phyloP scores from a whole-genome alignment of 2,113 vertebrate species.

The Cinclus cinclus region DNA sequence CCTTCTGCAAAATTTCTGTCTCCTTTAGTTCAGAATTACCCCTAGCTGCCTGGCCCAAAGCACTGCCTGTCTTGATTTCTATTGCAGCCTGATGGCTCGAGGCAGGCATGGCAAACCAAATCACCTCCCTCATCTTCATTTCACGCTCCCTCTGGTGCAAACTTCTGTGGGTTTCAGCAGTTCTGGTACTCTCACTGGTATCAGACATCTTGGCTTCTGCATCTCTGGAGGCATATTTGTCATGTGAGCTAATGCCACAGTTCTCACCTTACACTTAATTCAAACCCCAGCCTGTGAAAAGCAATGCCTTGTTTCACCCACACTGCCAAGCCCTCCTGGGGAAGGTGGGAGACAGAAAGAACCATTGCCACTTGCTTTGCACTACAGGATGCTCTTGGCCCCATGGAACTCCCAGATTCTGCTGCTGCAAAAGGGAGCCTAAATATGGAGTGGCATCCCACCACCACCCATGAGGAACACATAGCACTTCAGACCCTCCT shows the following conservation, averaged over 20 bases:
- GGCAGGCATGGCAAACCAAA: neutral
- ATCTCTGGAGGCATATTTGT: neutral
- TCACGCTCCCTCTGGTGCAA: rapidly evolving
- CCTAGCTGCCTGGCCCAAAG: neutral
- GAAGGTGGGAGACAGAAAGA: neutral
- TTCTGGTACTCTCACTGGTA: neutral
- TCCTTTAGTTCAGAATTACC: neutral
- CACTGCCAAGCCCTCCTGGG: neutral
- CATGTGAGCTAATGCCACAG: rapidly evolving
- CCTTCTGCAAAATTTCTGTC: neutral
- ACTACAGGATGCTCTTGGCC: neutral
- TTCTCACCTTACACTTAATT: neutral
- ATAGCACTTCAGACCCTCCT: neutral
- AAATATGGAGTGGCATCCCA: neutral
- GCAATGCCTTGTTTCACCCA: neutral
- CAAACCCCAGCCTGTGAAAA: neutral
- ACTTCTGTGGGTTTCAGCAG: neutral
- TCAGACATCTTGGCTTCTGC: neutral
- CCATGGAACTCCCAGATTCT: neutral
- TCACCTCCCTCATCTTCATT: neutral
- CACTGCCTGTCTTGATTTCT: neutral
- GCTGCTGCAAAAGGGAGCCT: neutral
- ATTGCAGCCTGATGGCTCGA: rapidly evolving
- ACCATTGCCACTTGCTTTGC: neutral
- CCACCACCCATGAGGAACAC: neutral